Evolutionary conservation across 35 echinoderm and acorn worm genomes (phyloP).

Genomic region (Patiria miniata): DNA sequence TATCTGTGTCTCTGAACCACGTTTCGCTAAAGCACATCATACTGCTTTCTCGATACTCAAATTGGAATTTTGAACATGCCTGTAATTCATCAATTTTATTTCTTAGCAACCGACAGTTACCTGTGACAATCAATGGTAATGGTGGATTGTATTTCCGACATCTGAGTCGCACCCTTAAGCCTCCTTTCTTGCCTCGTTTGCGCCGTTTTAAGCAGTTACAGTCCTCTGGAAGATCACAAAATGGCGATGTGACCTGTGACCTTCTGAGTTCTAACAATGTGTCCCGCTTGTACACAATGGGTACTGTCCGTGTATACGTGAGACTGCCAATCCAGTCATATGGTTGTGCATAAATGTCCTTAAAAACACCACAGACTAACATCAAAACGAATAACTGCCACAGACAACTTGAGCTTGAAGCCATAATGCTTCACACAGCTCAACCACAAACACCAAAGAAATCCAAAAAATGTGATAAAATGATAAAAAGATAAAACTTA

Average conservation of each 20-base stretch:
- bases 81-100: slow-evolving; percentile 44
- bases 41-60: slow-evolving; percentile 26
- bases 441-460: background rate
- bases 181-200: background rate
- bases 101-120: background rate
- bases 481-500: background rate
- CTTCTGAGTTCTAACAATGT: background rate
- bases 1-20: slow-evolving; percentile 40
- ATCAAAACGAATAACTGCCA: background rate
- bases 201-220: background rate
- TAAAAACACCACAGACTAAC: background rate
- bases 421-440: background rate
- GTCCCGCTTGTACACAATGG: background rate
- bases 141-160: slow-evolving; percentile 16
- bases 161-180: background rate
- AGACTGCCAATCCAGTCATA: background rate
- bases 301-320: background rate
- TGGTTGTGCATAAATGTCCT: background rate
- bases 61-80: slow-evolving; percentile 13
- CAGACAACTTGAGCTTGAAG: background rate
- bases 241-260: background rate
- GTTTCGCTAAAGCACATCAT: slow-evolving; percentile 54
- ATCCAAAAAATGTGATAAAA: background rate
- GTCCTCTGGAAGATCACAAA: background rate
- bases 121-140: slow-evolving; percentile 28